Percentiles rank a stretch among this genome's conserved stretches.
phyloP scores from a whole-genome alignment of 1,140 invertebrate genomes.

The Hyles euphorbiae region DNA sequence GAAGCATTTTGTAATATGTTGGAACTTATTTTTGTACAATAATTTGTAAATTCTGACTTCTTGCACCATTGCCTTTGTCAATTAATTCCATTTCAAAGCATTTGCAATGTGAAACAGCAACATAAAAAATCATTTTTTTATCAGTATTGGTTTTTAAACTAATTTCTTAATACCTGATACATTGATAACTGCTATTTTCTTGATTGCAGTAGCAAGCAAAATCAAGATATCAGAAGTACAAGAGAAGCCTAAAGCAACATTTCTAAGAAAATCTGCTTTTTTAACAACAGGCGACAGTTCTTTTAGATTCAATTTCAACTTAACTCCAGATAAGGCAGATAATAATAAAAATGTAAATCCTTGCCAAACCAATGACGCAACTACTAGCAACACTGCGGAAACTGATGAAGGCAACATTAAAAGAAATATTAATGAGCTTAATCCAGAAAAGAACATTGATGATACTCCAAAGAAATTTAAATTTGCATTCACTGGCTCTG shows the following conservation, averaged over 20 bases:
- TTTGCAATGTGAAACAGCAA: too few species aligned
- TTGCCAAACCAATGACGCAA: slow-evolving; percentile 15
- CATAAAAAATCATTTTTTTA: too few species aligned
- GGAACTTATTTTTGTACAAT: too few species aligned
- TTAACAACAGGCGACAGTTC: slow-evolving; percentile 52
- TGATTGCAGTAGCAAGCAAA: slow-evolving; percentile 68
- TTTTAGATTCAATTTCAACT: slow-evolving; percentile 61
- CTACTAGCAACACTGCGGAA: slow-evolving; percentile 22
- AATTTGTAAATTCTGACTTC: too few species aligned
- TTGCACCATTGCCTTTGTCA: too few species aligned
- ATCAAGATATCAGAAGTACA: slow-evolving; percentile 63
- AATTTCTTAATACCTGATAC: too few species aligned
- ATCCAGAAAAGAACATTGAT: slow-evolving; percentile 21
- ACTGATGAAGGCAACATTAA: slow-evolving; percentile 17
- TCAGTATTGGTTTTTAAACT: too few species aligned
- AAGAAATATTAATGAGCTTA: slow-evolving; percentile 15
- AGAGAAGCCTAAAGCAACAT: slow-evolving; percentile 61
- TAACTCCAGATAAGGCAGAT: slow-evolving; percentile 38
- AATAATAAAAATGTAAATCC: slow-evolving; percentile 20
- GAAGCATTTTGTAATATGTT: too few species aligned
- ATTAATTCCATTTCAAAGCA: too few species aligned
- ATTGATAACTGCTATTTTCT: slow-evolving; percentile 14
- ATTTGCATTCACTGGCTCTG: slow-evolving; percentile 44
- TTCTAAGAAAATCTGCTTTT: slow-evolving; percentile 64
- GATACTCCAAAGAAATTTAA: slow-evolving; percentile 39